Conservation (phyloP, 1,140 invertebrate species). For the Micrasema longulum region DNA sequence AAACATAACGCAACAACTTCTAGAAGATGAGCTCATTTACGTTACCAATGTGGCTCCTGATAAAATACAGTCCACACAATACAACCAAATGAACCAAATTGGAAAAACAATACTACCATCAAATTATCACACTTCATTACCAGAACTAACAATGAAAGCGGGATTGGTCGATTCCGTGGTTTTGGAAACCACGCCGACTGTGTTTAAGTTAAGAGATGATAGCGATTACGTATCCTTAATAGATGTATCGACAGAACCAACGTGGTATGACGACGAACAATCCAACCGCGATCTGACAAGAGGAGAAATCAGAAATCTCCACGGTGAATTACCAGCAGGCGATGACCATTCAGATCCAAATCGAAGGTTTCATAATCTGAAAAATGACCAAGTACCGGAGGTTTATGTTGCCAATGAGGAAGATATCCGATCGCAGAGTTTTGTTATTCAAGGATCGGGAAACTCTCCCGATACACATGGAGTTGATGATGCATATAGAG, state of each 20-base stretch:
- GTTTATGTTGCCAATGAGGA: not conserved
- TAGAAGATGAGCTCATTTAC: slow-evolving; percentile 27
- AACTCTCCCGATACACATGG: not conserved
- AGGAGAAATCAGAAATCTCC: slow-evolving; percentile 4
- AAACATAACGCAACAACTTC: not conserved
- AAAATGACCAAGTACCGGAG: slow-evolving; percentile 6
- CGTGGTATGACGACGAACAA: slow-evolving; percentile 13
- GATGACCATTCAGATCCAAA: not conserved
- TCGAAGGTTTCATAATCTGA: slow-evolving; percentile 2
- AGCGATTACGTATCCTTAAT: not conserved
- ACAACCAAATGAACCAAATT: slow-evolving; percentile 22
- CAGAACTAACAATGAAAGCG: not conserved
- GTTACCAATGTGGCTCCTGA: slow-evolving; percentile 9
- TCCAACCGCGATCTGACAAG: not conserved
- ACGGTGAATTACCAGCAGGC: slow-evolving; percentile 6
- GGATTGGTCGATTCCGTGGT: not conserved
- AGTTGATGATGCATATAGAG: slow-evolving; percentile 32
- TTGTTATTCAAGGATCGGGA: not conserved
- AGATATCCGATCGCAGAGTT: slow-evolving; percentile 20
- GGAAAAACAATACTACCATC: slow-evolving; percentile 10
- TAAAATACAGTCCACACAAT: not conserved
- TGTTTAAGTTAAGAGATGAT: not conserved
- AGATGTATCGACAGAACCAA: slow-evolving; percentile 5
- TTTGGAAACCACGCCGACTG: not conserved
- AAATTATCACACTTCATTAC: not conserved